Percentiles rank a stretch among this genome's conserved stretches.
These are phyloP conservation scores for Rhinogobio ventralis DNA, from an alignment of 2,797 vertebrate species.

Conservation along the genomic window DNA sequence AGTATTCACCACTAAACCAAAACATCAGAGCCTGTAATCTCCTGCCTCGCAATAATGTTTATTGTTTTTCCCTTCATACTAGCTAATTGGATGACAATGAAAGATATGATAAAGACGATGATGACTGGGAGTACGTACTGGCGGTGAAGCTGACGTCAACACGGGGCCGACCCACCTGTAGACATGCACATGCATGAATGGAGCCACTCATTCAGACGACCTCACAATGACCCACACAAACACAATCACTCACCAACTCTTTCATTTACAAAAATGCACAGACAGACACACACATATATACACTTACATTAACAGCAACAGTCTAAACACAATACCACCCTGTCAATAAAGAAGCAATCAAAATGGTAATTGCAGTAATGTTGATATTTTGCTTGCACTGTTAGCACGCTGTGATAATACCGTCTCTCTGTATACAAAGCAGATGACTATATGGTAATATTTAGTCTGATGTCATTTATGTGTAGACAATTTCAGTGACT, in stretches of 20 bases:
- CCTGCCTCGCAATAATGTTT: conserved; percentile 31
- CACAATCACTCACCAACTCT: conserved; percentile 50
- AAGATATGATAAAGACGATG: conserved; percentile 50
- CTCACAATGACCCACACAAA: conserved; percentile 46
- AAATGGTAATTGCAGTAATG: background rate
- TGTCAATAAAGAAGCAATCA: background rate
- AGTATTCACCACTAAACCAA: conserved; percentile 54
- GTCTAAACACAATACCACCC: background rate
- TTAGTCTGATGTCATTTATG: background rate
- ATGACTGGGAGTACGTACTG: conserved; percentile 36
- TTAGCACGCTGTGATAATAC: background rate
- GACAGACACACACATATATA: background rate
- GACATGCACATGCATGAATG: conserved; percentile 32
- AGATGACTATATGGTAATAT: background rate
- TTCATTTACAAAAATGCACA: conserved; percentile 10
- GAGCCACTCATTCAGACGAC: conserved; percentile 36
- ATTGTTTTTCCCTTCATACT: conserved; percentile 48
- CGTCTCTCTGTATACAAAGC: background rate
- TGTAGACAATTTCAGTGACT: background rate
- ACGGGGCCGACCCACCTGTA: background rate
- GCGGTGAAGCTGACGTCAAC: conserved; percentile 48
- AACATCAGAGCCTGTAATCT: conserved; percentile 49
- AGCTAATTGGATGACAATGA: conserved; percentile 55
- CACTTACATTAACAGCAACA: background rate
- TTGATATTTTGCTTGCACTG: background rate